Evolutionary conservation across 1,140 invertebrate species (phyloP).

Genomic region (Harpegnathos saltator): DNA sequence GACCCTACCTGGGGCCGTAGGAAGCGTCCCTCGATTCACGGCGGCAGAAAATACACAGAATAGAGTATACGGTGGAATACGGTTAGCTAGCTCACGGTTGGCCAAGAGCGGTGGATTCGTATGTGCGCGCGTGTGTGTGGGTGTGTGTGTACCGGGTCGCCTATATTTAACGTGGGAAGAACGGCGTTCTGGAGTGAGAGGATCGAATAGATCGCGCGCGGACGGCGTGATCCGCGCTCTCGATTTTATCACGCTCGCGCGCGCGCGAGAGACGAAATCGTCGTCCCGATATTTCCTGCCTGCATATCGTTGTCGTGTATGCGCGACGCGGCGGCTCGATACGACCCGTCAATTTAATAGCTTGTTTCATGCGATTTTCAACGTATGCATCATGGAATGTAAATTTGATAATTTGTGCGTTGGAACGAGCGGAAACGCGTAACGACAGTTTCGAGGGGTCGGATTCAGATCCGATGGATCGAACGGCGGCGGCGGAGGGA

Average conservation of each 20-base stretch:
- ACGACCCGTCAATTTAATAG: background rate
- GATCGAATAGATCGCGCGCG: conserved; percentile 28
- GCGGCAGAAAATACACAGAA: conserved; percentile 40
- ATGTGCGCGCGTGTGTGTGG: no score
- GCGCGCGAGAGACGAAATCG: no score
- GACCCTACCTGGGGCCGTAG: conserved; percentile 8
- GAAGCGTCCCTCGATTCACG: conserved; percentile 24
- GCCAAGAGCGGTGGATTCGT: conserved; percentile 3
- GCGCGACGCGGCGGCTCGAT: background rate
- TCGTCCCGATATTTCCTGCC: background rate
- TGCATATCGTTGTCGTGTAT: background rate
- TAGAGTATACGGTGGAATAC: conserved; percentile 45
- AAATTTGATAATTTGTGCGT: no score
- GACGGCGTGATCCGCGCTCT: background rate
- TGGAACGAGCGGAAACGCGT: no score
- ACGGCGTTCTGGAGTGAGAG: conserved; percentile 19
- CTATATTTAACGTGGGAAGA: conserved; percentile 66
- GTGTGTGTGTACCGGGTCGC: conserved; percentile 32
- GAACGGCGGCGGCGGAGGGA: background rate
- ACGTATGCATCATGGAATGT: no score
- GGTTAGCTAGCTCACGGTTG: conserved; percentile 18
- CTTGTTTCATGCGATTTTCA: background rate
- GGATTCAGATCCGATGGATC: background rate
- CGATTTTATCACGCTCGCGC: conserved; percentile 8
- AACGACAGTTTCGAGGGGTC: no score